Evolutionary conservation across 2,888 invertebrate genomes (phyloP), one percentile per base, ranked within the genome.

Genomic region (Eristalinus aeneus): DNA sequence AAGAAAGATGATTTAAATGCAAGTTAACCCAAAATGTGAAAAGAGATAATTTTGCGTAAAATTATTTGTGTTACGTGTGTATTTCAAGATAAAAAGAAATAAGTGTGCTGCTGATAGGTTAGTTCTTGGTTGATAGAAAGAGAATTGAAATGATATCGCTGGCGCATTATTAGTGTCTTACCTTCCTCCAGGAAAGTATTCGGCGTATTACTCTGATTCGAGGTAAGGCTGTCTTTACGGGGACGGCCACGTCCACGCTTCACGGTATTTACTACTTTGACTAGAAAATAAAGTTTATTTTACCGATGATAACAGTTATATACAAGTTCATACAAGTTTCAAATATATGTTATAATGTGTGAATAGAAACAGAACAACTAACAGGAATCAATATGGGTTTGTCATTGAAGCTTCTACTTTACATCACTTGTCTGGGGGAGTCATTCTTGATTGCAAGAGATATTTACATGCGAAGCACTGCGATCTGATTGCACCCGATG

Each of bases 111-210:
- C 5, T 27, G 12, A 64, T 46, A 58, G 36, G 27, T 56, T n/a
- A 63, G 36, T 56, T 16, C 60, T 32, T 16, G 20, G 61, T 31
- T 34, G 53, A 56, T 20, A 8, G 16, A 56, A 54, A 77, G 5
- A 73, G 74, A 71, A 56, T 46, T 61, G n/a, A 67, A 79, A 65
- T 56, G 74, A 56, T 23, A 56, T 56, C 56, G 56, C 23, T 56
- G 56, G 16, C 75, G 60, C 68, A 78, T 72, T 53, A 78, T 76
- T 65, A 74, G 54, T 89, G 90, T 90, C 91, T 92, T 93, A 96
- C 96, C 96, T 94, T 96, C 96, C 93, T 95, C 96, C 89, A 96
- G 93, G 89, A 95, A 95, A 91, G 96, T 95, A 90, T 95, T 95
- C 90, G 95, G 95, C 90, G 93, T 93, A 80, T 92, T 92, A 91